These are phyloP conservation scores for Dipodomys merriami DNA, from an alignment of 2,113 vertebrate species.

Conservation along the genomic window DNA sequence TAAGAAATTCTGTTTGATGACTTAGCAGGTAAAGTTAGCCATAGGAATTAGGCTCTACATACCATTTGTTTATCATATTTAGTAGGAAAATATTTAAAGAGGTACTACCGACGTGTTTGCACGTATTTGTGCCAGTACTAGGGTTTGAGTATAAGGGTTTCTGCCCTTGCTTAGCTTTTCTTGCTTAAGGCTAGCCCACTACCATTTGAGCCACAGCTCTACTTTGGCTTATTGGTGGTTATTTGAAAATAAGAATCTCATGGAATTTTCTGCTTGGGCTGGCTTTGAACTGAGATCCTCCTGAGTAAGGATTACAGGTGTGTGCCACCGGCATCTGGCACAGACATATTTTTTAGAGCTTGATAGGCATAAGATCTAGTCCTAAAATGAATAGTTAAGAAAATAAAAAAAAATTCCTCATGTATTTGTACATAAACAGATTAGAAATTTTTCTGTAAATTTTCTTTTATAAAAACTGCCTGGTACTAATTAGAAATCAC, in stretches of 20 bases:
- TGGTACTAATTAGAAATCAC: not conserved
- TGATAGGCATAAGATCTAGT: not conserved
- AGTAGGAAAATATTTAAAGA: not conserved
- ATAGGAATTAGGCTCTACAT: not conserved
- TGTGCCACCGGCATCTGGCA: too few relatives aligned
- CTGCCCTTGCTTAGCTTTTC: too few relatives aligned
- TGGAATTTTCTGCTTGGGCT: too few relatives aligned
- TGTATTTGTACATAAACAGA: not conserved
- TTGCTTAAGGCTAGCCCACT: too few relatives aligned
- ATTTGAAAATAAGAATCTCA: too few relatives aligned
- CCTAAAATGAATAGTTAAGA: not conserved
- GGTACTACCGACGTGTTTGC: not conserved
- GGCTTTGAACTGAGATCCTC: too few relatives aligned
- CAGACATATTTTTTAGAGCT: not conserved
- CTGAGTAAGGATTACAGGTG: too few relatives aligned
- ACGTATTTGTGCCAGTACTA: too few relatives aligned
- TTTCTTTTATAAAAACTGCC: not conserved
- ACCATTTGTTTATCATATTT: not conserved
- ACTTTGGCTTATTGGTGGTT: too few relatives aligned
- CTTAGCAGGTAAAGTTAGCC: not conserved
- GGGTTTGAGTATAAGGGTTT: too few relatives aligned
- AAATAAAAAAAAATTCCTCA: not conserved
- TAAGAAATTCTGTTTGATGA: conserved; percentile 24
- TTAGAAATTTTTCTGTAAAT: conserved; percentile 30
- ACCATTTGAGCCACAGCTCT: too few relatives aligned